These are phyloP conservation scores for Desoria tigrina DNA, from an alignment of 2,888 invertebrate species.

Conservation along the genomic window DNA sequence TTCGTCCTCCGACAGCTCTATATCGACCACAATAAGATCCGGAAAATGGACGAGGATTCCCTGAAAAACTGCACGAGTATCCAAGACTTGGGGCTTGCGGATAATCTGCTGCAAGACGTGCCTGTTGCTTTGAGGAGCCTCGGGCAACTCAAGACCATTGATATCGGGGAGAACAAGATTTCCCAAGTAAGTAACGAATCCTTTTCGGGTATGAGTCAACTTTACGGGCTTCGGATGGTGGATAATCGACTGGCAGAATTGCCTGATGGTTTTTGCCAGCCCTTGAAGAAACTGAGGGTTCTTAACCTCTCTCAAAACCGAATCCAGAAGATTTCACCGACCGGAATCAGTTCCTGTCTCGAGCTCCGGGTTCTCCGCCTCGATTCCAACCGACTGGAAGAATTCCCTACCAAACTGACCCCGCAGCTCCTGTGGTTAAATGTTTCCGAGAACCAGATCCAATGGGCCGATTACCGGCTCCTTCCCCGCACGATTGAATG, in stretches of 20 bases:
- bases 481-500: constrained; percentile 80
- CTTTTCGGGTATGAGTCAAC: constrained; percentile 79
- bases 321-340: constrained; percentile 57
- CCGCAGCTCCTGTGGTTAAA: constrained; percentile 77
- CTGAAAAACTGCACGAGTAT: constrained; percentile 72
- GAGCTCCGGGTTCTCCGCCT: constrained; percentile 83
- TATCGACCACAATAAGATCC: constrained; percentile 80
- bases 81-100: constrained; percentile 84
- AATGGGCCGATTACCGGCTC: constrained; percentile 81
- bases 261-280: constrained; percentile 82
- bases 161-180: constrained; percentile 89
- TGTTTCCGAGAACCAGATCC: constrained; percentile 84
- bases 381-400: constrained; percentile 63
- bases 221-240: constrained; percentile 82
- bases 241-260: constrained; percentile 86
- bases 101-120: constrained; percentile 73
- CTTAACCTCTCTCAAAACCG: constrained; percentile 83
- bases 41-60: constrained; percentile 74
- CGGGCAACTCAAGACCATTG: constrained; percentile 80
- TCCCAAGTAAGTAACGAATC: constrained; percentile 78
- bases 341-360: constrained; percentile 77
- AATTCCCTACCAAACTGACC: constrained; percentile 24
- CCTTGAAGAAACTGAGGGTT: constrained; percentile 78
- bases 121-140: constrained; percentile 63
- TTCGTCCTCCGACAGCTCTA: constrained; percentile 81